These are phyloP conservation scores for Epinephelus moara DNA, from an alignment of 2,113 vertebrate genomes.

Conservation along the genomic window DNA sequence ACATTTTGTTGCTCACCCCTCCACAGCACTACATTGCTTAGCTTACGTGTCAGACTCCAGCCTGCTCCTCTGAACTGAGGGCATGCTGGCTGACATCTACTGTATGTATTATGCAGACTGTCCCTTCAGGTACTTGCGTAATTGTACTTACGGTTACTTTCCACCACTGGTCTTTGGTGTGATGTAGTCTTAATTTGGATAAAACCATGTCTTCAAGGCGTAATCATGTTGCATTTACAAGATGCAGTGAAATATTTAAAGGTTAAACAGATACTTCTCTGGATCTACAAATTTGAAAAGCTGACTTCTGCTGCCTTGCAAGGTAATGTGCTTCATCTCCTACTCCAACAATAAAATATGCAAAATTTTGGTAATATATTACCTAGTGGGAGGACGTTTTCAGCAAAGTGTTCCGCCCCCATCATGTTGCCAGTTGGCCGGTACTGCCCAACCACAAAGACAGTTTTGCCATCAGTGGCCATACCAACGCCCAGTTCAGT, in stretches of 20 bases:
- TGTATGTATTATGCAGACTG: too few species aligned
- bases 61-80: too few species aligned
- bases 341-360: not conserved
- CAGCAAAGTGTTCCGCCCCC: conserved; percentile 42
- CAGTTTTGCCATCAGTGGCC: conserved; percentile 53
- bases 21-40: too few species aligned
- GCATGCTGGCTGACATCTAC: too few species aligned
- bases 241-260: too few species aligned
- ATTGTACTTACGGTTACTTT: not conserved
- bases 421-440: conserved; percentile 75
- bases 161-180: not conserved
- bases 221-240: not conserved
- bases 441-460: conserved; percentile 81
- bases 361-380: not conserved
- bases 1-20: too few species aligned
- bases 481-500: conserved; percentile 74
- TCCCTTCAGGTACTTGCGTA: not conserved
- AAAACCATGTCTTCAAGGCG: not conserved
- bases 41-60: too few species aligned
- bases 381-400: conserved; percentile 71
- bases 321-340: not conserved
- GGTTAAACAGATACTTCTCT: not conserved
- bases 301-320: not conserved
- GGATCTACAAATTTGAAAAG: not conserved
- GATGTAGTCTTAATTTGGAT: not conserved